Percentiles rank a stretch among this genome's conserved stretches.
Conservation (phyloP, 2,888 invertebrate species). For the Tetragonisca angustula region DNA sequence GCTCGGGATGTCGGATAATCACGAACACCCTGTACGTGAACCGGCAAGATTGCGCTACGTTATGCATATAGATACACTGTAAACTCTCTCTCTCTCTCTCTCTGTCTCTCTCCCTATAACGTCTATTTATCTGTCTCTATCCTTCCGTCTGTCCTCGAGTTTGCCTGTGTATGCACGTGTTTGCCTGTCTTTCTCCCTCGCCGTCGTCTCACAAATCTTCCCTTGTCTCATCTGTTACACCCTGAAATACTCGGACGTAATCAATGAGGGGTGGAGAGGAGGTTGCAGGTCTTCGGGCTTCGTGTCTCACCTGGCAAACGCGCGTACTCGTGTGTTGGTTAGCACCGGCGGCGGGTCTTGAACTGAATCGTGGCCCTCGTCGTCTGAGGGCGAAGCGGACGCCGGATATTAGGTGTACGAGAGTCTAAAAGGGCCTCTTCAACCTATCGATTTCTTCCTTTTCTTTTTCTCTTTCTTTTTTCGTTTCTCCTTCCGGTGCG, state of each 20-base stretch:
- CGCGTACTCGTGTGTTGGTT: constrained; percentile 48
- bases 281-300: constrained; percentile 19
- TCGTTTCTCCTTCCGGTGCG: too few species aligned
- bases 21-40: constrained; percentile 73
- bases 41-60: constrained; percentile 69
- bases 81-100: constrained; percentile 36
- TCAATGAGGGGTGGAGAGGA: constrained; percentile 63
- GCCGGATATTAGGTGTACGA: constrained; percentile 44
- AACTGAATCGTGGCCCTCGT: constrained; percentile 37
- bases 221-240: constrained; percentile 71
- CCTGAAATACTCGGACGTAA: constrained; percentile 70
- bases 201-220: constrained; percentile 70
- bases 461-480: not conserved
- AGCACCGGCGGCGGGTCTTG: constrained; percentile 42
- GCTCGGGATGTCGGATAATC: constrained; percentile 72
- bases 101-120: constrained; percentile 19
- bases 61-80: constrained; percentile 62
- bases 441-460: constrained; percentile 27
- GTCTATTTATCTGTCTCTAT: constrained; percentile 22
- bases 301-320: constrained; percentile 58
- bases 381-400: constrained; percentile 36
- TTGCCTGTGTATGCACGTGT: constrained; percentile 17
- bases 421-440: constrained; percentile 27
- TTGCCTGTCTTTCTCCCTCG: constrained; percentile 36
- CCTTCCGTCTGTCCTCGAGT: constrained; percentile 45